Conservation (phyloP, 2,113 vertebrate genomes). For the Paratilapia polleni region DNA sequence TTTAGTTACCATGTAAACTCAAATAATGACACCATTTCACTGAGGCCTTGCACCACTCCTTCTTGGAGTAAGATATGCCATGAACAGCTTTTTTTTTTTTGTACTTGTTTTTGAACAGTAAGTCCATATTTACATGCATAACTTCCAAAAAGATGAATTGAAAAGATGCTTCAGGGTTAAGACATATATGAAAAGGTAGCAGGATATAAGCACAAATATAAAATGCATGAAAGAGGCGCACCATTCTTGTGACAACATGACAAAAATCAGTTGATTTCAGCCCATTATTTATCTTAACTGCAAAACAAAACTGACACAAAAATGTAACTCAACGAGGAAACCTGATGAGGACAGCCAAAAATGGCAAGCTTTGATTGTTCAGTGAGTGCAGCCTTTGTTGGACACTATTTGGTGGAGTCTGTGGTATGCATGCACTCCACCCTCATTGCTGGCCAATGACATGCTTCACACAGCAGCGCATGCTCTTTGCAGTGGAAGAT, state of each 20-base stretch:
- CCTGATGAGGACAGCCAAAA: slow-evolving; percentile 9
- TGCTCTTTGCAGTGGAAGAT: slow-evolving; percentile 62
- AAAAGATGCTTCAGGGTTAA: neutral
- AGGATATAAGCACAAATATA: neutral
- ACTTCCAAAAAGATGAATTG: neutral
- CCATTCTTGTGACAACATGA: neutral
- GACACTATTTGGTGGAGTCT: slow-evolving; percentile 12
- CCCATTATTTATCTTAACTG: neutral
- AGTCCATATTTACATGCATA: neutral
- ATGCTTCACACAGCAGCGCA: slow-evolving; percentile 20
- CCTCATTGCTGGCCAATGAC: slow-evolving; percentile 71
- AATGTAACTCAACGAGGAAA: neutral
- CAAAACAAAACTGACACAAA: neutral
- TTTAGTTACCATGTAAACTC: neutral
- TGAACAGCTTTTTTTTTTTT: neutral
- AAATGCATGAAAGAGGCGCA: neutral
- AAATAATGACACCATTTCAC: too few relatives aligned
- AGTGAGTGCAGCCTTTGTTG: slow-evolving; percentile 39
- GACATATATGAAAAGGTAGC: neutral
- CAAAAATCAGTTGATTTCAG: neutral
- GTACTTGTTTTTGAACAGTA: neutral
- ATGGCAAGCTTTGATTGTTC: slow-evolving; percentile 9
- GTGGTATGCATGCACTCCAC: slow-evolving; percentile 62
- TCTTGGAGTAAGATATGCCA: neutral
- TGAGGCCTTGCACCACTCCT: neutral